Conservation (phyloP, 1,140 invertebrate species). For the Bemisia tabaci region DNA sequence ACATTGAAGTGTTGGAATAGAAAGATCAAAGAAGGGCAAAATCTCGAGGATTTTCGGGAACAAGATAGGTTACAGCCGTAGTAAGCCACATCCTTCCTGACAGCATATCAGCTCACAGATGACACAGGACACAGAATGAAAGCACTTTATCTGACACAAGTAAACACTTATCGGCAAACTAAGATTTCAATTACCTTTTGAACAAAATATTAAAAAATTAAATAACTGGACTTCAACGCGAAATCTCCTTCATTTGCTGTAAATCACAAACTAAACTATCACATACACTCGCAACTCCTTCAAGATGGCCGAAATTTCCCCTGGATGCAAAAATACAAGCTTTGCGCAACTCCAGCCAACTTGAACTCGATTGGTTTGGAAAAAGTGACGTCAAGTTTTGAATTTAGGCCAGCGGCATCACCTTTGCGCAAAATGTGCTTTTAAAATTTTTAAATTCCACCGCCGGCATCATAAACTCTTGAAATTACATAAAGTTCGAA, state of each 20-base stretch:
- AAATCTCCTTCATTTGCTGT: background rate
- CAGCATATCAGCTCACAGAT: background rate
- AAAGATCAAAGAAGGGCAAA: background rate
- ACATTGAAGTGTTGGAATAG: no score
- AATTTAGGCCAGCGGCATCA: background rate
- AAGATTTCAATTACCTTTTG: background rate
- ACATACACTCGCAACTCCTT: constrained; percentile 21
- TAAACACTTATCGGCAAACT: background rate
- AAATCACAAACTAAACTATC: background rate
- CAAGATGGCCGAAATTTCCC: constrained; percentile 26
- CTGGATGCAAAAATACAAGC: constrained; percentile 22
- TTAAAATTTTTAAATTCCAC: no score
- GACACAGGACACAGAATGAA: background rate
- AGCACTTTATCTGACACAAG: background rate
- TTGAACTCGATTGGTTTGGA: background rate
- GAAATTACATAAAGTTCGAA: no score
- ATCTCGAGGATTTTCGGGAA: background rate
- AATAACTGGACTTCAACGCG: background rate
- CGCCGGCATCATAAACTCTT: no score
- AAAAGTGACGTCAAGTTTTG: background rate
- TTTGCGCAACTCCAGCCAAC: constrained; percentile 20
- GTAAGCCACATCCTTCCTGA: background rate
- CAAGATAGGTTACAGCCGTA: background rate
- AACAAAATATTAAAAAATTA: background rate
- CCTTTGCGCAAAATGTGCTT: no score